phyloP scores from a whole-genome alignment of 2,888 invertebrate species.

The Clusia tigrina region DNA sequence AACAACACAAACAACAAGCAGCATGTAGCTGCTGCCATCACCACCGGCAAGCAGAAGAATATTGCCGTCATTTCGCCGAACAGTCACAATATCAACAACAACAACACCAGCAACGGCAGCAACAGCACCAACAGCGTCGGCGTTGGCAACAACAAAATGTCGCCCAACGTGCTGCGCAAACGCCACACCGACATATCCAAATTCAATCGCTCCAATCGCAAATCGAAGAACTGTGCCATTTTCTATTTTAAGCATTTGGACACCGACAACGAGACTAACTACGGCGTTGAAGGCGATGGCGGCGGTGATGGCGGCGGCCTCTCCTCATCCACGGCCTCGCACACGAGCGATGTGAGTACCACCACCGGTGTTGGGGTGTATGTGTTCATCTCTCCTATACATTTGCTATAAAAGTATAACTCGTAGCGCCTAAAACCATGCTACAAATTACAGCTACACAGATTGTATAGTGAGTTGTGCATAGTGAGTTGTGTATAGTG shows the following conservation, averaged over 20 bases:
- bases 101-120: constrained; percentile 16
- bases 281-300: constrained; percentile 57
- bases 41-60: constrained; percentile 49
- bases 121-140: constrained; percentile 25
- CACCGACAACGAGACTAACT: constrained; percentile 79
- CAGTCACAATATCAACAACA: constrained; percentile 38
- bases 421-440: too few species aligned
- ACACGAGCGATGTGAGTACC: constrained; percentile 58
- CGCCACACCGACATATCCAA: constrained; percentile 67
- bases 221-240: constrained; percentile 82
- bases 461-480: too few species aligned
- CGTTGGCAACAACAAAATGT: constrained; percentile 34
- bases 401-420: too few species aligned
- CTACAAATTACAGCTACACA: too few species aligned
- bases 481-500: too few species aligned
- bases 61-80: constrained; percentile 58
- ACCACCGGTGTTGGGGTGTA: constrained; percentile 22
- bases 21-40: constrained; percentile 31
- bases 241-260: constrained; percentile 88
- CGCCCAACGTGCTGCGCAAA: constrained; percentile 57
- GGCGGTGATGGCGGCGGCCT: constrained; percentile 41
- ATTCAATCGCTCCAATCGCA: constrained; percentile 77
- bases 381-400: not conserved
- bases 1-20: constrained; percentile 25
- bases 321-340: constrained; percentile 46